These are phyloP conservation scores for Danaus melanippus DNA, from an alignment of 1,140 invertebrate species.

Conservation along the genomic window DNA sequence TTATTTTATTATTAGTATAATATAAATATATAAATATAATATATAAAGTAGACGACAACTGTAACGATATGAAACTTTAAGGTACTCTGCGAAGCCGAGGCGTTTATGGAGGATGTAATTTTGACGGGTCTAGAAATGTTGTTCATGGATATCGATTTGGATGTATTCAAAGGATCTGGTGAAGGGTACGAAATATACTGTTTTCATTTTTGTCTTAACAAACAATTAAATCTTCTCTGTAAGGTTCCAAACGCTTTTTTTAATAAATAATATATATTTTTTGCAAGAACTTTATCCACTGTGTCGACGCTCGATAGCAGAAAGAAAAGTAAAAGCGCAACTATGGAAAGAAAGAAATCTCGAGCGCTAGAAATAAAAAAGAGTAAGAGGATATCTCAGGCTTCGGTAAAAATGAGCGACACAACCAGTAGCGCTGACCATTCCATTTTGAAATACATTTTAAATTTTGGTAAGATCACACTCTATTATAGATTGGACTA, in stretches of 20 bases:
- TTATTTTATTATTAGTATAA: too few relatives aligned
- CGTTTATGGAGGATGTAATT: conserved; percentile 62
- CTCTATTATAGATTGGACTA: too few relatives aligned
- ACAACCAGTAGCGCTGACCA: conserved; percentile 24
- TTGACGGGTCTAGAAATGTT: conserved; percentile 56
- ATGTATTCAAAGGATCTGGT: conserved; percentile 31
- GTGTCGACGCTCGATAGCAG: conserved; percentile 40
- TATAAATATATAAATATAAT: too few relatives aligned
- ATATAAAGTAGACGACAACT: background rate
- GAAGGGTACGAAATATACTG: conserved; percentile 28
- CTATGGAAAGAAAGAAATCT: conserved; percentile 33
- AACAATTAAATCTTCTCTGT: too few relatives aligned
- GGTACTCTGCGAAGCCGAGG: conserved; percentile 58
- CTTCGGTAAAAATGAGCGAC: conserved; percentile 36
- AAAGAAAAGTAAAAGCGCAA: conserved; percentile 46
- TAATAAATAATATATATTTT: conserved; percentile 3
- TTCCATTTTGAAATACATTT: conserved; percentile 48
- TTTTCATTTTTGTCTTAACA: too few relatives aligned
- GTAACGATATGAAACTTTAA: conserved; percentile 19
- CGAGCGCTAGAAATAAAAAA: conserved; percentile 30
- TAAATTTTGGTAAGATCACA: conserved; percentile 46
- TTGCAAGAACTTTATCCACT: conserved; percentile 36
- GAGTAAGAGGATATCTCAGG: conserved; percentile 33
- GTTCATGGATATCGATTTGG: conserved; percentile 51
- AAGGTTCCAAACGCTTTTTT: conserved; percentile 1